phyloP scores from a whole-genome alignment of 1,140 invertebrate species.

The Tetramorium simillimum region DNA sequence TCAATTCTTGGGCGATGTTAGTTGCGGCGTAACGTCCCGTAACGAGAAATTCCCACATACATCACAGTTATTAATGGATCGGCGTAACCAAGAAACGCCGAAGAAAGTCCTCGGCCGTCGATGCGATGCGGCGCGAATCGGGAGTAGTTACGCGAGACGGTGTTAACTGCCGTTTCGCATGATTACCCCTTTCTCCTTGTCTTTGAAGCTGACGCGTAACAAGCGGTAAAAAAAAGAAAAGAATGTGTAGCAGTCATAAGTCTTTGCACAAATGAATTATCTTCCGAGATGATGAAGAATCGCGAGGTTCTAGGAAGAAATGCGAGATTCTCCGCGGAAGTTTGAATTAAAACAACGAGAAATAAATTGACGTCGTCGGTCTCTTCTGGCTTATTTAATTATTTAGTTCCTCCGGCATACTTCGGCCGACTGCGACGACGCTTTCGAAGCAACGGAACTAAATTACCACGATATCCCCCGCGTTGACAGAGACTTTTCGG shows the following conservation, averaged over 20 bases:
- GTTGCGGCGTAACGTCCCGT: conserved; percentile 60
- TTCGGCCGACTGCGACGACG: conserved; percentile 3
- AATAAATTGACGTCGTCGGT: conserved; percentile 42
- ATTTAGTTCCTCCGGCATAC: conserved; percentile 20
- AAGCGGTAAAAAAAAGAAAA: not conserved
- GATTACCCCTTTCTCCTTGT: not conserved
- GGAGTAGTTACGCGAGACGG: conserved; percentile 19
- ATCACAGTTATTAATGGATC: conserved; percentile 75
- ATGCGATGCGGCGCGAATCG: conserved; percentile 35
- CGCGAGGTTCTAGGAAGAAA: not conserved
- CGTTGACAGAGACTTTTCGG: conserved; percentile 37
- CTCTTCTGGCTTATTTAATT: conserved; percentile 49
- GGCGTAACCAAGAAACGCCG: conserved; percentile 22
- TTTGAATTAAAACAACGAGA: conserved; percentile 60
- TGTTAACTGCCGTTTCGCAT: conserved; percentile 4
- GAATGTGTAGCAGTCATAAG: not conserved
- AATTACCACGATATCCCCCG: conserved; percentile 27
- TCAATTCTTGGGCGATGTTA: conserved; percentile 67
- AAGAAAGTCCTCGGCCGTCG: conserved; percentile 52
- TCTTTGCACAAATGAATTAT: not conserved
- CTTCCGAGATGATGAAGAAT: not conserved
- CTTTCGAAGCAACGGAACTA: not conserved
- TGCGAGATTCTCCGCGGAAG: conserved; percentile 13
- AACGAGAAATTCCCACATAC: conserved; percentile 74
- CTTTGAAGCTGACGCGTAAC: not conserved